A percentile compares a stretch with the other conserved stretches of the same genome.
Evolutionary conservation across 2,797 vertebrate genomes (phyloP).

Genomic region (Chromis chromis): DNA sequence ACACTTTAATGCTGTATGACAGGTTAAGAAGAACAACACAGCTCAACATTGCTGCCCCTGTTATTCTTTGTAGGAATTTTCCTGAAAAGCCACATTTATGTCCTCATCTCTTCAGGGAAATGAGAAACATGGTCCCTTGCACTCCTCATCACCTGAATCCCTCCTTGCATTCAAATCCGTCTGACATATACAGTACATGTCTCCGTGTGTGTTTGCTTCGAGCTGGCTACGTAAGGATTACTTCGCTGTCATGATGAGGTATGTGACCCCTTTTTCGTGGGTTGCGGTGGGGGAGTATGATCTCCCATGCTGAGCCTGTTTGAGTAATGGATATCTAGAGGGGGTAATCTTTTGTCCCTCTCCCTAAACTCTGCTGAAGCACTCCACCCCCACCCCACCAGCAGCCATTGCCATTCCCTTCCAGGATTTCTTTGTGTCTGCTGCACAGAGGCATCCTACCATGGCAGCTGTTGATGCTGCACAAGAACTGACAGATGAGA

Average conservation of each 20-base stretch:
- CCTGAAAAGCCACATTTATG: slow-evolving; percentile 22
- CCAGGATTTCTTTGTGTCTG: slow-evolving; percentile 73
- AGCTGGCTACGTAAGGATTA: slow-evolving; percentile 61
- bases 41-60: not conserved
- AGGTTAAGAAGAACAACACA: slow-evolving; percentile 33
- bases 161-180: slow-evolving; percentile 35
- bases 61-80: slow-evolving; percentile 14
- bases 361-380: slow-evolving; percentile 54
- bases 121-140: not conserved
- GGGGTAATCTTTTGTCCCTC: slow-evolving; percentile 67
- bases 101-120: slow-evolving; percentile 16
- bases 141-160: slow-evolving; percentile 23
- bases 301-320: slow-evolving; percentile 57
- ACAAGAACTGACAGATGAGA: slow-evolving; percentile 19
- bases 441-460: slow-evolving; percentile 45
- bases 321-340: slow-evolving; percentile 70
- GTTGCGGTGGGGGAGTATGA: slow-evolving; percentile 47
- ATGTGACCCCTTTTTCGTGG: slow-evolving; percentile 74
- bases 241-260: slow-evolving; percentile 60
- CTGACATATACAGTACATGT: slow-evolving; percentile 22
- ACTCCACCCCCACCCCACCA: slow-evolving; percentile 63
- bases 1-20: slow-evolving; percentile 54
- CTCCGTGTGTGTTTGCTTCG: slow-evolving; percentile 37
- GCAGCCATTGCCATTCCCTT: slow-evolving; percentile 47
- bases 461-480: slow-evolving; percentile 42